Percentiles rank a stretch among this genome's conserved stretches.
phyloP scores from a whole-genome alignment of 2,797 vertebrate genomes.

The Enteromius fasciolatus region DNA sequence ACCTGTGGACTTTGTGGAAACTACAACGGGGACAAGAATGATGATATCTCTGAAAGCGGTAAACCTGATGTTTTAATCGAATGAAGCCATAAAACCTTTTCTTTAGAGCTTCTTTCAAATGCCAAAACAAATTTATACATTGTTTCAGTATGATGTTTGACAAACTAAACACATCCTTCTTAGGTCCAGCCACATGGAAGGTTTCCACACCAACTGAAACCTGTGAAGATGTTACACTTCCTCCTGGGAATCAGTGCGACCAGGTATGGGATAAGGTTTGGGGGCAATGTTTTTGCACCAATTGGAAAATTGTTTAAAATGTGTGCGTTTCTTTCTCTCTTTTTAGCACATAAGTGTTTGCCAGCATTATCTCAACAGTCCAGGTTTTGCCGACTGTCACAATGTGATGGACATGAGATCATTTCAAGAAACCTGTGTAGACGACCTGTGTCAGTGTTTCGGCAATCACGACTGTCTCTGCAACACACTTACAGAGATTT shows the following conservation, averaged over 20 bases:
- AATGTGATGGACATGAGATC: constrained; percentile 60
- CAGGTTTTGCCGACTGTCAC: constrained; percentile 62
- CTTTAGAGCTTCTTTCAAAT: neutral
- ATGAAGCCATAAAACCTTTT: neutral
- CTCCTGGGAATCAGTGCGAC: neutral
- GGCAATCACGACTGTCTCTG: constrained; percentile 26
- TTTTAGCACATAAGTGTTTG: neutral
- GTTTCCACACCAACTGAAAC: neutral
- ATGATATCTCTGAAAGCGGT: constrained; percentile 72
- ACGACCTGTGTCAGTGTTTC: constrained; percentile 23
- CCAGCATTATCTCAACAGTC: constrained; percentile 5
- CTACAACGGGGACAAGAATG: constrained; percentile 73
- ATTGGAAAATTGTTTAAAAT: neutral
- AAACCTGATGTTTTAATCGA: constrained; percentile 43
- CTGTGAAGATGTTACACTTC: neutral
- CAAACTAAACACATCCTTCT: neutral
- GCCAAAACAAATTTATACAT: neutral
- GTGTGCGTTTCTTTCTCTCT: too few species aligned
- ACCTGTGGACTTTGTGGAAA: constrained; percentile 88
- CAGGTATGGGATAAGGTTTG: constrained; percentile 59
- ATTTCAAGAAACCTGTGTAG: constrained; percentile 72
- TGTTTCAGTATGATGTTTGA: neutral
- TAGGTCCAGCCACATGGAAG: constrained; percentile 71
- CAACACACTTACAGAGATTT: constrained; percentile 56
- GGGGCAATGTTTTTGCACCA: neutral